Evolutionary conservation across 2,797 vertebrate genomes (phyloP), one percentile per base, ranked within the genome.

Genomic region (Xiphorhynchus erythropygius): DNA sequence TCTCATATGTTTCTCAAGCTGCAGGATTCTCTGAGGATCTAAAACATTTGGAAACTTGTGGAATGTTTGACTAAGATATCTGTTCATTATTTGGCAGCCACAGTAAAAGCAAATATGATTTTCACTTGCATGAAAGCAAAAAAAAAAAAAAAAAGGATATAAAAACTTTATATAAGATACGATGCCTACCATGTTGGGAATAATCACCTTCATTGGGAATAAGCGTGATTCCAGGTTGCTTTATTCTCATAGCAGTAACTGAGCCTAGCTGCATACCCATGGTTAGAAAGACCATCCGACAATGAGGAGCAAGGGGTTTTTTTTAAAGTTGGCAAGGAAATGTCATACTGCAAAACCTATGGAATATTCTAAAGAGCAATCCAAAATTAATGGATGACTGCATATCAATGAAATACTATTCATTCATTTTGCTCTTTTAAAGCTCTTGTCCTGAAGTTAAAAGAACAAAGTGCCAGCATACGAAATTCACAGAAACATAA

Each of bases 1-100:
- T 96, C 95, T 96, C 96, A 95, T 96, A 96, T 95, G 94, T 95
- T 93, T 80, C 87, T 91, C 94, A 96, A 96, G 94, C 92, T 96
- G 94, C 78, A 80, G 81, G 70, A 92, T 95, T 92, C 84, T 96
- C 94, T 76, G 87, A 94, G 92, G 91, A 95, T 94, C 75, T 90
- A 95, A 96, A 96, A 96, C 94, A 95, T 93, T 96, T 95, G 90
- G 92, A 94, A 96, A 96, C 89, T 92, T 2, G 1, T 84, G 81
- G 92, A 93, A 79, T 90, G 68, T 94, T 96, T 96, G 91, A 93
- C 89, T 89, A 63, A 73, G 92, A 89, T 96, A 84, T 95, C 89
- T 96, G 70, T 84, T 94, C 89, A 76, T 89, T 94, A 89, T 92
- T 92, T 95, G 94, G 84, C 92, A 96, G 67, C 28, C 42, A 39